phyloP scores from a whole-genome alignment of 1,140 invertebrate species.

The Adelges cooleyi region DNA sequence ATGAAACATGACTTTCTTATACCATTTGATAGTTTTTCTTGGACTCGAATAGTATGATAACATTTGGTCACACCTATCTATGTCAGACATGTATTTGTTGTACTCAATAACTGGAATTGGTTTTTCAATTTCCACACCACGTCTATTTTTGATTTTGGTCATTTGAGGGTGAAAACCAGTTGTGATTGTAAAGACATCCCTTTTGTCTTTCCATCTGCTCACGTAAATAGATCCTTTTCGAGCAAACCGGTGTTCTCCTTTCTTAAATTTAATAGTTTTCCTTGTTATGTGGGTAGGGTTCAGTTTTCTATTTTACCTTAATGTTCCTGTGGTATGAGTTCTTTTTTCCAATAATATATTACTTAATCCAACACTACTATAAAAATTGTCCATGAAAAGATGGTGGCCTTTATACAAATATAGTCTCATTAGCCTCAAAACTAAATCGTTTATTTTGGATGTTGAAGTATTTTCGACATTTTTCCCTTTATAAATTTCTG shows the following conservation, averaged over 20 bases:
- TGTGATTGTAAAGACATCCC: constrained; percentile 34
- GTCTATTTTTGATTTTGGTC: not conserved
- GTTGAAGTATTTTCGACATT: not conserved
- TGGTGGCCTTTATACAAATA: constrained; percentile 26
- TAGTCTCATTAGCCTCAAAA: constrained; percentile 22
- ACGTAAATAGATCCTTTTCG: constrained; percentile 38
- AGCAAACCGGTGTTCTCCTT: constrained; percentile 35
- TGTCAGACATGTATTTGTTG: constrained; percentile 23
- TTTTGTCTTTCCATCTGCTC: constrained; percentile 39
- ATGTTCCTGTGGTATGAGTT: no score
- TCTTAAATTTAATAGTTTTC: constrained; percentile 41
- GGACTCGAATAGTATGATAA: constrained; percentile 16
- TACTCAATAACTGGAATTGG: not conserved
- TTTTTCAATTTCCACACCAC: constrained; percentile 5
- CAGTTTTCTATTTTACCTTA: no score
- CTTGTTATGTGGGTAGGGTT: constrained; percentile 39
- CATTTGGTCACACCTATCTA: constrained; percentile 29
- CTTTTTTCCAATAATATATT: constrained; percentile 25
- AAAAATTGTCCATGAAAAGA: constrained; percentile 35
- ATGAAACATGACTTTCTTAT: constrained; percentile 19
- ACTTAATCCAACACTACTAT: constrained; percentile 39
- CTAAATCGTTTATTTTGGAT: constrained; percentile 26
- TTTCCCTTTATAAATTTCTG: constrained; percentile 26
- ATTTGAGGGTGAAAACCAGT: not conserved
- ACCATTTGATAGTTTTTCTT: constrained; percentile 24